Conservation (phyloP, 2,888 invertebrate species). For the Trichogramma evanescens region DNA sequence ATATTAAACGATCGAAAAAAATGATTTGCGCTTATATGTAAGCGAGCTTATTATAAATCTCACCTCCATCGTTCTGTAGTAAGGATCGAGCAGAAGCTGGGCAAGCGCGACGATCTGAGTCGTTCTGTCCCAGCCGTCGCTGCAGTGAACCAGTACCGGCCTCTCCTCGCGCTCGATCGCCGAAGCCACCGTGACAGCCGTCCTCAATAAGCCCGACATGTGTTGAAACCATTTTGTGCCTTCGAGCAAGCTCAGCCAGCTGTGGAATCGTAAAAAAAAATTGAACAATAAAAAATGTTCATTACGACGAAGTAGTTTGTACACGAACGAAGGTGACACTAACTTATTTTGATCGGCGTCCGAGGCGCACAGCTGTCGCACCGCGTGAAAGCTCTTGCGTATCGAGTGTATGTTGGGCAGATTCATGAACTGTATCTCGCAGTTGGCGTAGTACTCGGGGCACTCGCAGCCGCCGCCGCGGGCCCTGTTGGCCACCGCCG, state of each 20-base stretch:
- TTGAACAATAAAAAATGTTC: not conserved
- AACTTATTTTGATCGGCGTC: conserved; percentile 74
- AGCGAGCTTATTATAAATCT: conserved; percentile 2
- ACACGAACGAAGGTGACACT: conserved; percentile 31
- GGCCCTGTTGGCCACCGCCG: conserved; percentile 92
- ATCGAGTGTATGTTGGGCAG: conserved; percentile 96
- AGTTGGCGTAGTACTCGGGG: conserved; percentile 88
- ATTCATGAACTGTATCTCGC: conserved; percentile 95
- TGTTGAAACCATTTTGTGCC: conserved; percentile 88
- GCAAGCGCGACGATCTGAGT: conserved; percentile 93
- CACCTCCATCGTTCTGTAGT: conserved; percentile 87
- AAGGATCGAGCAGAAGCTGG: conserved; percentile 86
- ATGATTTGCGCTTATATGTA: not conserved
- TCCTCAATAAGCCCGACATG: conserved; percentile 75
- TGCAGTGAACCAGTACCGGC: conserved; percentile 94
- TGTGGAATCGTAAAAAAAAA: conserved; percentile 39
- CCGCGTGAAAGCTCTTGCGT: conserved; percentile 82
- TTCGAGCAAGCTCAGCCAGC: conserved; percentile 85
- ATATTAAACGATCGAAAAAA: conserved; percentile 10
- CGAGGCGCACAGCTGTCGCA: conserved; percentile 72
- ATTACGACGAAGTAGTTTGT: not conserved
- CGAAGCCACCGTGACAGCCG: conserved; percentile 72
- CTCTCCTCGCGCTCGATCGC: conserved; percentile 74
- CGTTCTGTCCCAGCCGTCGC: conserved; percentile 98
- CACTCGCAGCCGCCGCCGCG: conserved; percentile 97